Conservation (phyloP, 2,888 invertebrate genomes). For the Drosophila multiciliata region DNA sequence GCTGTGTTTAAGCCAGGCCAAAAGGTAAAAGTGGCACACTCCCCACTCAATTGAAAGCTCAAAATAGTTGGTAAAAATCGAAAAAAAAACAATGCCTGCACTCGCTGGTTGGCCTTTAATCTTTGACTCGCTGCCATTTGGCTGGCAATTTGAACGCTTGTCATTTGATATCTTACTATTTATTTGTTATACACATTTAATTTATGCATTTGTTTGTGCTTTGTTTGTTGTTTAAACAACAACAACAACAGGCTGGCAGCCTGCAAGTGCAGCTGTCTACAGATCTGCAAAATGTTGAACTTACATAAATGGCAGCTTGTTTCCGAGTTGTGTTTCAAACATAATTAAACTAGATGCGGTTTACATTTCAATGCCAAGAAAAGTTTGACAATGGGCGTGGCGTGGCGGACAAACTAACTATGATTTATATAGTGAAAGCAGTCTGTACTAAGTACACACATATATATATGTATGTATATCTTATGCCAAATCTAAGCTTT, state of each 20-base stretch:
- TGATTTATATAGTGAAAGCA: conserved; percentile 7
- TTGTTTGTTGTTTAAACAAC: conserved; percentile 51
- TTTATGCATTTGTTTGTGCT: conserved; percentile 63
- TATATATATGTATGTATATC: neutral
- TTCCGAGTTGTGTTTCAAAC: conserved; percentile 17
- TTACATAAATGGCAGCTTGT: conserved; percentile 79
- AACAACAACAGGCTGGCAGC: conserved; percentile 28
- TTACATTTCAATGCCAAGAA: conserved; percentile 43
- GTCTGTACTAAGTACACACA: neutral
- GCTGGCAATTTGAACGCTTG: conserved; percentile 66
- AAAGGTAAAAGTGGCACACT: conserved; percentile 62
- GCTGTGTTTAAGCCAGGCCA: conserved; percentile 25
- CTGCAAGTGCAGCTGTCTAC: conserved; percentile 39
- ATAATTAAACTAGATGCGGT: conserved; percentile 14
- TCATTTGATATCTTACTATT: conserved; percentile 68
- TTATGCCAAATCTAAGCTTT: neutral
- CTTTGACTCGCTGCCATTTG: conserved; percentile 46
- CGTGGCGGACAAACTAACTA: conserved; percentile 1
- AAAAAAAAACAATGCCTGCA: conserved; percentile 5
- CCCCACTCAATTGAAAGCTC: conserved; percentile 1
- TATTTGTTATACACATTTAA: conserved; percentile 48
- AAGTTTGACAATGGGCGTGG: conserved; percentile 39
- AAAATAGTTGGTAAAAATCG: conserved; percentile 22
- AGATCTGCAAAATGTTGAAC: conserved; percentile 72
- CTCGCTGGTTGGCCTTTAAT: conserved; percentile 61